Conservation (phyloP, 1,140 invertebrate genomes). For the Microplitis demolitor region DNA sequence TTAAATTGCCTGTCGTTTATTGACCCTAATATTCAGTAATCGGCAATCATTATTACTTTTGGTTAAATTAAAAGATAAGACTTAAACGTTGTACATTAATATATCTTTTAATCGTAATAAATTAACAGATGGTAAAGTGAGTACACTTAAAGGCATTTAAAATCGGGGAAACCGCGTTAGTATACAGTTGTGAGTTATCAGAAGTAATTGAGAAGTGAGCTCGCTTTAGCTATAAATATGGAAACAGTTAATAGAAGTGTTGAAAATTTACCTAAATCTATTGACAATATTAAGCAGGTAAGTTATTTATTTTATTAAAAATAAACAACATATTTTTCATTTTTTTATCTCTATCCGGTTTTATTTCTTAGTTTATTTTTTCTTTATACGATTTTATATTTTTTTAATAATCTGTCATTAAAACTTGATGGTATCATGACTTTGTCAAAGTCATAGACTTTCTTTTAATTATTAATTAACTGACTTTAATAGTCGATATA, state of each 20-base stretch:
- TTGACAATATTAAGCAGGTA: slow-evolving; percentile 4
- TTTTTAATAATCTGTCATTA: too few species aligned
- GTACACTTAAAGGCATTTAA: background rate
- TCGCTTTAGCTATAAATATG: background rate
- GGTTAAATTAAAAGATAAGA: background rate
- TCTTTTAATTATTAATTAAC: too few species aligned
- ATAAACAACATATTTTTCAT: too few species aligned
- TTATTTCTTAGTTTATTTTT: too few species aligned
- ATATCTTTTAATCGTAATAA: slow-evolving; percentile 11
- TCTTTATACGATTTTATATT: too few species aligned
- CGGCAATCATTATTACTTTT: background rate
- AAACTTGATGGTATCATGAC: too few species aligned
- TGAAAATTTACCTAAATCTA: background rate
- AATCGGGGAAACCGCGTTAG: background rate
- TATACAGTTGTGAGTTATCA: background rate
- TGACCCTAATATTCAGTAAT: background rate
- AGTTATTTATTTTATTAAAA: background rate
- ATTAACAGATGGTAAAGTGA: background rate
- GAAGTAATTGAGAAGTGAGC: background rate
- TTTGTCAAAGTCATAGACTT: too few species aligned
- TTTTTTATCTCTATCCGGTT: too few species aligned
- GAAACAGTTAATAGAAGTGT: background rate
- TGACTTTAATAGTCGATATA: too few species aligned
- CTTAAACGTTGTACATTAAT: background rate
- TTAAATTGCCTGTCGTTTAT: background rate